Evolutionary conservation across 37 sponge, comb jelly and placozoan genomes (phyloP), one percentile per base, ranked within the genome.

Genomic region (Agelas oroides): DNA sequence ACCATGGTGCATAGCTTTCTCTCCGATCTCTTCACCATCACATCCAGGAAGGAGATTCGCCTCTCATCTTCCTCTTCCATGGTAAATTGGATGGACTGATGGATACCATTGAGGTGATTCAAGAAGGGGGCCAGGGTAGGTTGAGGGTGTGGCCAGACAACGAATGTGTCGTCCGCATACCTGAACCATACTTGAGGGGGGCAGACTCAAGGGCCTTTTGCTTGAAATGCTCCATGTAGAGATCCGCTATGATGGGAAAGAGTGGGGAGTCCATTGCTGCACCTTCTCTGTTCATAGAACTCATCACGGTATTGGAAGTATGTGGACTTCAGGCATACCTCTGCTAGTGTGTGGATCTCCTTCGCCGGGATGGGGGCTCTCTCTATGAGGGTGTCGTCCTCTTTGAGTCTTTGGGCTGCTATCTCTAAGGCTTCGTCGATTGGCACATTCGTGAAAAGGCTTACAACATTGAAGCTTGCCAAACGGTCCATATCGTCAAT

Each of bases 181-280:
- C 71, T 57, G 32, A 30, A 11, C 71, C 59, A 66, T 1, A 64
- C 31, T 46, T 32, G 40, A 23, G 38, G 1, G 59, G 71, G 37
- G 38, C 25, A 5, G 82, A 20, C 1, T 35, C 27, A 1, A 69
- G 66, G n/a, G 53, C 79, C 11, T 33, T 19, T 14, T 58, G 38
- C 61, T 81, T 71, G 28, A 71, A 71, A 35, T 1, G 53, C 38
- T 81, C 82, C 70, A 81, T 70, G 30, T 81, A 81, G 38, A 81
- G 54, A 38, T 69, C 69, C 18, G 82, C 70, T 20, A 81, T 71
- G 12, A 69, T 58, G 41, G 82, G 71, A 2, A 71, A 81, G n/a
- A 81, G 40, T n/a, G 82, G 70, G 37, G 71, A 81, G 32, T 71
- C 82, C 82, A 81, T 81, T 1, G 71, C 71, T 57, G 71, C 34